Evolutionary conservation across 2,797 vertebrate genomes (phyloP).

Genomic region (Threskiornis aethiopicus): DNA sequence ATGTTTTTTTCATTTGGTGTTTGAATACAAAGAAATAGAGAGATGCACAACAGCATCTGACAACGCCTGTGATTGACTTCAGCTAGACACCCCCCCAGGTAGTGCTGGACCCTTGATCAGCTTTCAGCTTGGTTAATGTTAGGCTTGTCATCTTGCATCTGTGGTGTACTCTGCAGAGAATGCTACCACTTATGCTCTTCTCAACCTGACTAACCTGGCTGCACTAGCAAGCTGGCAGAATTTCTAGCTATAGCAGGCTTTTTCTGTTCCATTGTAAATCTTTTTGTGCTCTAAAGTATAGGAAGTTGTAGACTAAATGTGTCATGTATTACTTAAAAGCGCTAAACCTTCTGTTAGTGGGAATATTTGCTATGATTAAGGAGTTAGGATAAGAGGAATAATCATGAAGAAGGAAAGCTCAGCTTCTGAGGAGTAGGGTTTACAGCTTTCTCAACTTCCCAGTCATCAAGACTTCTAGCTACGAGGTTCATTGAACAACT

Average conservation of each 20-base stretch:
- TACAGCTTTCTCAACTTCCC: neutral
- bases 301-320: neutral
- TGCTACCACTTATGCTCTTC: fast-evolving
- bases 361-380: neutral
- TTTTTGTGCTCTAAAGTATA: neutral
- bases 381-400: neutral
- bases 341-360: neutral
- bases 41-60: neutral
- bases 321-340: neutral
- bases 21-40: neutral
- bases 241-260: neutral
- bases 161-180: neutral
- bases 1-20: neutral
- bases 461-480: neutral
- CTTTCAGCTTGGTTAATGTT: neutral
- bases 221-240: neutral
- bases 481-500: neutral
- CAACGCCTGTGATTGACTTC: neutral
- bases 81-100: neutral
- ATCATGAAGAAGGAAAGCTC: neutral
- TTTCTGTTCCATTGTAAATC: neutral
- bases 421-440: neutral
- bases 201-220: neutral
- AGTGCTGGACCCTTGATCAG: neutral
- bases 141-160: neutral